Evolutionary conservation across 2,888 invertebrate genomes (phyloP), one percentile per base, ranked within the genome.

Genomic region (Lasioglossum pauxillum): DNA sequence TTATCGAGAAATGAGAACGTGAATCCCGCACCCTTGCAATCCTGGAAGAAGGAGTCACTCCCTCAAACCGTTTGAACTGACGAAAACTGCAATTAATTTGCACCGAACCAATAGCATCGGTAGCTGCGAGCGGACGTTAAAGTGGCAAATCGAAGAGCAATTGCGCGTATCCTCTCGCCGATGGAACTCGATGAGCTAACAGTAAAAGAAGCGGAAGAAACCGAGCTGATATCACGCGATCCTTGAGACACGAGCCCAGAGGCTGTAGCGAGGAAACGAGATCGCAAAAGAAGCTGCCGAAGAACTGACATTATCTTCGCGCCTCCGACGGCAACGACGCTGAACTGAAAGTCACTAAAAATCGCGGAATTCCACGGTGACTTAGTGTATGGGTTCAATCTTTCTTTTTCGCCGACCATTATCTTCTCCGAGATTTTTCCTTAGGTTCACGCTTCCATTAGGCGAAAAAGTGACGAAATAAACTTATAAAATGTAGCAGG

Each of bases 171-270:
- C 60, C 14, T 60, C 27, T 60, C 2, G 60, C 60, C 60, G 60
- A 60, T 60, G 60, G 60, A 31, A 14, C 60, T 60, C 27, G 60
- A 27, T 27, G 27, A 14, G 60, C 14, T 60, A 60, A 60, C 60
- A 60, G 60, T 60, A 60, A 14, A 60, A 60, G 60, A 60, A 60
- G 60, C 60, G 60, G 60, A 60, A 60, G 60, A 60, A 60, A 60
- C 7, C 60, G 27, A 16, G 27, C 60, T 5, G 60, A 60, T 60
- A 60, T 60, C 60, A 60, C 60, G 60, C 60, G 60, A 60, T 27
- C 27, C 60, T 60, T 31, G 60, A 12, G 60, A 60, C 60, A 16
- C 60, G 27, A 19, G 60, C 5, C 60, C 60, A 5, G 27, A 27
- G 60, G 60, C 60, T 27, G 60, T 27, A 5, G 5, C 14, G 60